Evolutionary conservation across 2,797 vertebrate genomes (phyloP).

Genomic region (Micrastur ruficollis): DNA sequence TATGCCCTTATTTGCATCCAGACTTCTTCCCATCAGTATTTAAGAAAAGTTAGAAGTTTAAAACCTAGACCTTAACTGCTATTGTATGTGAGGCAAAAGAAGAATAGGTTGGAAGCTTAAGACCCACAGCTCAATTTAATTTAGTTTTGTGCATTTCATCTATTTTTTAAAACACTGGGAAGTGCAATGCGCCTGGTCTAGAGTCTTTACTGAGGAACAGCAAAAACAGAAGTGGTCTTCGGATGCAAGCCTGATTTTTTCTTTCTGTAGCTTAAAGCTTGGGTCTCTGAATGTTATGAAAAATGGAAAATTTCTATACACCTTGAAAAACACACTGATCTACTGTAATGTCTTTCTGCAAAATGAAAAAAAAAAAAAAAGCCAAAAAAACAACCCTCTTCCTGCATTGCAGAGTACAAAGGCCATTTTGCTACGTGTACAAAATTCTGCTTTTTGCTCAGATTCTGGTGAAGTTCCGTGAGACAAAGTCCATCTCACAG

Average conservation of each 20-base stretch:
- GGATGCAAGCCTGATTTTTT: background rate
- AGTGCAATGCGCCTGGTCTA: background rate
- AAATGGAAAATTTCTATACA: background rate
- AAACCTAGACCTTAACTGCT: background rate
- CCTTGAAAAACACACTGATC: background rate
- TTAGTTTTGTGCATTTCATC: background rate
- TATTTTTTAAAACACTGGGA: background rate
- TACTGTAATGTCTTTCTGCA: background rate
- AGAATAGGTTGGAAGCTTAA: background rate
- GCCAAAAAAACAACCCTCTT: fast-evolving
- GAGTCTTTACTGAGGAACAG: background rate
- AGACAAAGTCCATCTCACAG: background rate
- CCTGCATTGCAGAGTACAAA: background rate
- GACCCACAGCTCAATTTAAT: background rate
- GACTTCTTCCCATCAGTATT: background rate
- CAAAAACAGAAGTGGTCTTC: background rate
- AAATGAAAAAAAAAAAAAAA: background rate
- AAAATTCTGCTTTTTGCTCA: background rate
- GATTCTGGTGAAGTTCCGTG: background rate
- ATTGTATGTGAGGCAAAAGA: background rate
- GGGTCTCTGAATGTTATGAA: background rate
- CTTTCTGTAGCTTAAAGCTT: background rate
- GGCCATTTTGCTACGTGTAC: fast-evolving
- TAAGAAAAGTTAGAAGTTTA: background rate
- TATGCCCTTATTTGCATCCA: background rate